These are phyloP conservation scores for Odontesthes bonariensis DNA, from an alignment of 2,113 vertebrate genomes.

Conservation along the genomic window DNA sequence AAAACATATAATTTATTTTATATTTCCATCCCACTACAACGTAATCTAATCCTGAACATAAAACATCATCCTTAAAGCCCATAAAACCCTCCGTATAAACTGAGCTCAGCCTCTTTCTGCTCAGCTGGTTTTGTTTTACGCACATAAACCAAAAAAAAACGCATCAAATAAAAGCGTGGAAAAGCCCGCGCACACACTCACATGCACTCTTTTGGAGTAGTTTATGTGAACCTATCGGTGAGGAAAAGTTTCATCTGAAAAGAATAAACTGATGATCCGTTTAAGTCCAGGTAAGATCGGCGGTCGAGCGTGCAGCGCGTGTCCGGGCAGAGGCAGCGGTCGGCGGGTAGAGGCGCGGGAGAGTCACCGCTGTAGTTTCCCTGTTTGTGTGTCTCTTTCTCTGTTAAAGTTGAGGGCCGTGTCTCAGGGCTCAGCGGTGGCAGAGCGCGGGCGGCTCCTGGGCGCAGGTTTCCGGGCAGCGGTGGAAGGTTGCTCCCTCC, in stretches of 20 bases:
- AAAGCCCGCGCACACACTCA: not conserved
- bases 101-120: not conserved
- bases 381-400: not conserved
- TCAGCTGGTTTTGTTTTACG: conserved; percentile 34
- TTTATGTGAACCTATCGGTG: not conserved
- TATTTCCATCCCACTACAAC: too few species aligned
- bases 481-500: conserved; percentile 67
- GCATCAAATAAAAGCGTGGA: not conserved
- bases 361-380: conserved; percentile 11
- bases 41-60: not conserved
- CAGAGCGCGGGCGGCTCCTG: conserved; percentile 37
- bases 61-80: not conserved
- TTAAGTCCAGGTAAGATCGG: conserved; percentile 7
- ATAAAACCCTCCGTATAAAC: not conserved
- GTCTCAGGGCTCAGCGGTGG: conserved; percentile 36
- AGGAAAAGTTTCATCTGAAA: conserved; percentile 7
- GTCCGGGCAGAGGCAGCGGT: conserved; percentile 33
- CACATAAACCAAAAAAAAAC: conserved; percentile 9
- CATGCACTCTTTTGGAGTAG: not conserved
- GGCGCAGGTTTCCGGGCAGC: conserved; percentile 45
- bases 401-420: conserved; percentile 24
- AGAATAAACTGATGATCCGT: not conserved
- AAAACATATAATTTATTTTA: too few species aligned
- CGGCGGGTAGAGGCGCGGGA: conserved; percentile 10
- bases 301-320: conserved; percentile 19